Evolutionary conservation across 2,888 invertebrate species (phyloP).

Genomic region (Sympetrum striolatum): DNA sequence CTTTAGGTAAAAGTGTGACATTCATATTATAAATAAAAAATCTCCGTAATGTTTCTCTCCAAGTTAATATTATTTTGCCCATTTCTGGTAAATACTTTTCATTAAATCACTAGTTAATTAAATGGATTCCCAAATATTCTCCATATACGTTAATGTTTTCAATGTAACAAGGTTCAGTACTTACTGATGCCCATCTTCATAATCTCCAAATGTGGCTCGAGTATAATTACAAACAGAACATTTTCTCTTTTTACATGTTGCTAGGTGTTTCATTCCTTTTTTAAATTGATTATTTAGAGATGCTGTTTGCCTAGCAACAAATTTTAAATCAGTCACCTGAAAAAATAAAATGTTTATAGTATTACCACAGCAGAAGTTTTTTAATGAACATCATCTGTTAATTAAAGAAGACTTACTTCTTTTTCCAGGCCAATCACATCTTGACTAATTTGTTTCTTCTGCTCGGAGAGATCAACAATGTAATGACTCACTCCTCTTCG

Average conservation of each 20-base stretch:
- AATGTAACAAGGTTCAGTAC: conserved; percentile 47
- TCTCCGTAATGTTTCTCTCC: too few relatives aligned
- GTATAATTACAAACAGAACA: conserved; percentile 69
- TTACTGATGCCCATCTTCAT: conserved; percentile 56
- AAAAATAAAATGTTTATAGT: neutral
- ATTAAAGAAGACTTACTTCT: conserved; percentile 53
- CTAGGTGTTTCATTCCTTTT: conserved; percentile 64
- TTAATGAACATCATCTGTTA: neutral
- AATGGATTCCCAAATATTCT: too few relatives aligned
- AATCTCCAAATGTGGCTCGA: conserved; percentile 65
- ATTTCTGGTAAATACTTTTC: too few relatives aligned
- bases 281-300: conserved; percentile 63
- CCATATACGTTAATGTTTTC: too few relatives aligned
- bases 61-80: too few relatives aligned
- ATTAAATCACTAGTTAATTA: too few relatives aligned
- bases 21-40: too few relatives aligned
- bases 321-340: conserved; percentile 59
- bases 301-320: conserved; percentile 62
- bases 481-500: conserved; percentile 62
- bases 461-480: conserved; percentile 55
- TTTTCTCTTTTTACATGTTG: conserved; percentile 64
- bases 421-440: conserved; percentile 60
- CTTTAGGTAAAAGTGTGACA: too few relatives aligned
- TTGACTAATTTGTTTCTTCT: conserved; percentile 59
- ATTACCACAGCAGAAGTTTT: neutral